Evolutionary conservation across 2,888 invertebrate species (phyloP), one percentile per base, ranked within the genome.

Genomic region (Tachystola acroxantha): DNA sequence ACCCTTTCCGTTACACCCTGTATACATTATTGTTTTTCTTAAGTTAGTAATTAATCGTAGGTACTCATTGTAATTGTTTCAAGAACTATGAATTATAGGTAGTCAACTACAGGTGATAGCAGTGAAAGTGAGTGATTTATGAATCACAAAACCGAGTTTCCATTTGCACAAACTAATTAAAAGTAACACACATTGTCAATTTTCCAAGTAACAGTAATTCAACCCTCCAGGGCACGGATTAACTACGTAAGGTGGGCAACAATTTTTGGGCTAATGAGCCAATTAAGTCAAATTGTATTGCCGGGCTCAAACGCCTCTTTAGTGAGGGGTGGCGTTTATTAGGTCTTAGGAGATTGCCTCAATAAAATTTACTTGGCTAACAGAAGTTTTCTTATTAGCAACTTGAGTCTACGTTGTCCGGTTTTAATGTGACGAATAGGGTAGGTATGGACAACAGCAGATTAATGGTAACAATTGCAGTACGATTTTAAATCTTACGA

Each of bases 201-300:
- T 27, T 11, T 7, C 27, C 1, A n/a, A 25, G 7, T 13, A 14
- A 33, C 13, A 29, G 25, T 31, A 31, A 13, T 25, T 38, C 30
- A 11, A n/a, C 24, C 26, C 46, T 50, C 47, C 43, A 38, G 42
- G 39, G 31, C 6, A 16, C 16, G 6, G 16, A 16, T 16, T 16
- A 16, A 16, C 16, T 16, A 16, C 6, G 37, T 32, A 34, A 40
- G 46, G 51, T 36, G 40, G 34, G 38, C 40, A 41, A 40, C 58
- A 56, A 59, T 68, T 64, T 64, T 63, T 62, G 57, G 51, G 42
- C 56, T 63, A 69, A 70, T 67, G 57, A 64, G 60, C 56, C 61
- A 61, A 67, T 69, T 64, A 60, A 54, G 46, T 51, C 45, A 57
- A 62, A 68, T 63, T 61, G 63, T 54, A 54, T 52, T 52, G 51